Evolutionary conservation across 2,888 invertebrate species (phyloP), one percentile per base, ranked within the genome.

Genomic region (Venustoraphidia nigricollis): DNA sequence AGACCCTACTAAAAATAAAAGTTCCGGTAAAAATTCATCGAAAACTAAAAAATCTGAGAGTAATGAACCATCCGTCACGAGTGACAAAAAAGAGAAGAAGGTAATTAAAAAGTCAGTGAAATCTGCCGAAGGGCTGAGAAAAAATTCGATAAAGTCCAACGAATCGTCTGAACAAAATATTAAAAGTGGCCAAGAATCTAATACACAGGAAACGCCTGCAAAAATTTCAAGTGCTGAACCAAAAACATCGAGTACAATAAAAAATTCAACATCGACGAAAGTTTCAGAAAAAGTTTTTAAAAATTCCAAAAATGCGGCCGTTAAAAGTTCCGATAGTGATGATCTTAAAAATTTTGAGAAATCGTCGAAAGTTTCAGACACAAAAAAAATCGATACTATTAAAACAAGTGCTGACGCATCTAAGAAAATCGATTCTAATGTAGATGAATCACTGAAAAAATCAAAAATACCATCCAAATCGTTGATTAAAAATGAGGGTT

Each of bases 1-100:
- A 57, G 34, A 27, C 6, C 51, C 44, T 59, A 56, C 68, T 57
- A 58, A 68, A 51, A 45, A 59, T 52, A 48, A 59, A 52, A 44
- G 52, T 52, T 8, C 46, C 52, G 4, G 52, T 56, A 11, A 41
- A 52, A 51, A 40, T 34, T 17, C 27, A 42, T 42, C 37, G 1
- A 54, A 57, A 13, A 48, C 35, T 42, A 57, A 58, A 34, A 55
- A 54, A 49, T 53, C 58, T 27, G 48, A 57, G 5, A 51, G 58
- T 10, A 60, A 59, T 17, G 53, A 60, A 36, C 45, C 53, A 42
- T 38, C 48, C 1, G 10, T 51, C 55, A 37, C 50, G 45, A 11
- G 27, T 27, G 27, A 27, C 6, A 27, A 27, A 27, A 27, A 27
- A 27, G 27, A 27, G 61, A 54, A 49, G 48, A 41, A 34, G 49